Percentiles rank a stretch among this genome's conserved stretches.
Evolutionary conservation across 2,888 invertebrate species (phyloP).

Genomic region (Hemicrepidius hirtus): DNA sequence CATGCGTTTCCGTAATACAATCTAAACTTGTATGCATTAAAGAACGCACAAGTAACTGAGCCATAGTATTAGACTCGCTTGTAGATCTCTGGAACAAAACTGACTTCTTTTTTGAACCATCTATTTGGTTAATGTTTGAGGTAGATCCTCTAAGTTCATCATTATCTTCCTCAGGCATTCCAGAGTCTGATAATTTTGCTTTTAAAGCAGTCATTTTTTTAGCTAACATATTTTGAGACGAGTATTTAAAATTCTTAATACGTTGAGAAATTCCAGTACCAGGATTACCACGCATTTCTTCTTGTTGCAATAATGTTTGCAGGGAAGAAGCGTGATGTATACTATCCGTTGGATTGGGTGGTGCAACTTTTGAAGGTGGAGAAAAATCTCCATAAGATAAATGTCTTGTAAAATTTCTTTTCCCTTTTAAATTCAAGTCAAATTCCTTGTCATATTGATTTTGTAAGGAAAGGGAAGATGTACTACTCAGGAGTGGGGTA

Average conservation of each 20-base stretch:
- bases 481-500: conserved; percentile 22
- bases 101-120: conserved; percentile 72
- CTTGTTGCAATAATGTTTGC: conserved; percentile 73
- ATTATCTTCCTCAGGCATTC: conserved; percentile 73
- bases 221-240: conserved; percentile 77
- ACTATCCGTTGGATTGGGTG: conserved; percentile 57
- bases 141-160: conserved; percentile 71
- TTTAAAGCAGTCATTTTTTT: conserved; percentile 79
- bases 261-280: conserved; percentile 74
- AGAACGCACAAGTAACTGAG: conserved; percentile 79
- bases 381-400: conserved; percentile 61
- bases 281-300: conserved; percentile 76
- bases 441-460: background rate
- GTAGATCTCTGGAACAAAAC: conserved; percentile 70
- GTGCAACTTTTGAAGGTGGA: conserved; percentile 53
- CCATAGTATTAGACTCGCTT: conserved; percentile 77
- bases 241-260: conserved; percentile 78
- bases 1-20: conserved; percentile 73
- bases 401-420: conserved; percentile 59
- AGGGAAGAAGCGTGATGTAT: conserved; percentile 58
- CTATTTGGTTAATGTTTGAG: conserved; percentile 69
- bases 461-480: background rate
- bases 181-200: conserved; percentile 74
- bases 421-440: conserved; percentile 18
- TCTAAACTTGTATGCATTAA: conserved; percentile 78